Conservation (phyloP, 2,113 vertebrate species). For the Neolamprologus longior region DNA sequence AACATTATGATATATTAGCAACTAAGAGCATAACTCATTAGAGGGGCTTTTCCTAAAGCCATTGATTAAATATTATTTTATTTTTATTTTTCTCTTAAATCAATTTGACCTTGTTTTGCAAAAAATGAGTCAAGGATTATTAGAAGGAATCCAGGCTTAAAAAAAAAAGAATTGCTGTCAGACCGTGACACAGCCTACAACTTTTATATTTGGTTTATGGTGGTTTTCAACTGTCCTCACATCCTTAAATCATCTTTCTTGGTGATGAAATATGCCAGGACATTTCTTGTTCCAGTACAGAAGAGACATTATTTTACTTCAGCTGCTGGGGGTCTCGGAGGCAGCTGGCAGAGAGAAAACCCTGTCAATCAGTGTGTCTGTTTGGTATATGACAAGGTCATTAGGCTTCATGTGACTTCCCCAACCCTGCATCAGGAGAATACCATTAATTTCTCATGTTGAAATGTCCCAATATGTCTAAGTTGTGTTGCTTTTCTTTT, state of each 20-base stretch:
- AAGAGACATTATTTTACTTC: background rate
- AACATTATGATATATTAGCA: background rate
- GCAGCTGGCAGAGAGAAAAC: constrained; percentile 24
- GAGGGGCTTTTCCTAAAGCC: background rate
- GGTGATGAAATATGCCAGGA: background rate
- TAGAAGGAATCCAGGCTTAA: background rate
- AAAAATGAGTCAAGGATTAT: background rate
- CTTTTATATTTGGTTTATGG: background rate
- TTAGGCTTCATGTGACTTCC: background rate
- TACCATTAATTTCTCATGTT: background rate
- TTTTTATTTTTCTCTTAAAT: background rate
- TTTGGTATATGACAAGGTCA: constrained; percentile 38
- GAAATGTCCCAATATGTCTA: background rate
- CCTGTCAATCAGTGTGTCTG: constrained; percentile 37
- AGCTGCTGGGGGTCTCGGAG: background rate
- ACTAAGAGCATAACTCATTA: background rate
- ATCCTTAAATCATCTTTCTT: background rate
- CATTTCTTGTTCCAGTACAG: background rate
- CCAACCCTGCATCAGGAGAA: constrained; percentile 23
- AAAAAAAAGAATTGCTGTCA: background rate
- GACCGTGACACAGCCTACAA: background rate
- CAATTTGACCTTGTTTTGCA: background rate
- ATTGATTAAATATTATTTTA: background rate
- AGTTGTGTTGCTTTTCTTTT: background rate
- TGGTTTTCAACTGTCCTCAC: background rate